Conservation (phyloP, 2,113 vertebrate species). For the Callipepla californica region DNA sequence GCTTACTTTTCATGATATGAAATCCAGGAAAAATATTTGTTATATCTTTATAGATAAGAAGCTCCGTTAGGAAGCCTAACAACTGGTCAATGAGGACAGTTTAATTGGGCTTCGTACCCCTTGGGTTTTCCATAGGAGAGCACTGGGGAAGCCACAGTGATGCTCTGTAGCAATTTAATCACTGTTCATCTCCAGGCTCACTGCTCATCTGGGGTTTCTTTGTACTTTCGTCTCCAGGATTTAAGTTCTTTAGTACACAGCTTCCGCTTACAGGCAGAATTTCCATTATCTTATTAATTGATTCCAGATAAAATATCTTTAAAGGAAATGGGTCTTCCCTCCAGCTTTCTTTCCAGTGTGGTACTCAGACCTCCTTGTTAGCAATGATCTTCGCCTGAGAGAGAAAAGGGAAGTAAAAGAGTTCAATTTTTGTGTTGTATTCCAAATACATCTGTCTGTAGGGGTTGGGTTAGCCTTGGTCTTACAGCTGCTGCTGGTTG, state of each 20-base stretch:
- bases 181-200: neutral
- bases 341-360: neutral
- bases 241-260: neutral
- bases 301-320: neutral
- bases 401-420: neutral
- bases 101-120: neutral
- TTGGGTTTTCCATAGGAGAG: neutral
- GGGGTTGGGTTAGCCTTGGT: accelerated
- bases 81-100: neutral
- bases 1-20: neutral
- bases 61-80: neutral
- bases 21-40: neutral
- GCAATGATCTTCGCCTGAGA: neutral
- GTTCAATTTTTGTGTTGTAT: neutral
- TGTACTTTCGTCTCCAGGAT: neutral
- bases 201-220: neutral
- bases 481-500: neutral
- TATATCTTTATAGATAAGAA: neutral
- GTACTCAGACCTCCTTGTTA: neutral
- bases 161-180: neutral
- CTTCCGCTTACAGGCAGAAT: neutral
- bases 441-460: neutral
- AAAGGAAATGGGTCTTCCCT: neutral
- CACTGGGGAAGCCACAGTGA: neutral
- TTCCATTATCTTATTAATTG: neutral